Evolutionary conservation across 2,113 vertebrate species (phyloP).

Genomic region (Neolamprologus devosi): DNA sequence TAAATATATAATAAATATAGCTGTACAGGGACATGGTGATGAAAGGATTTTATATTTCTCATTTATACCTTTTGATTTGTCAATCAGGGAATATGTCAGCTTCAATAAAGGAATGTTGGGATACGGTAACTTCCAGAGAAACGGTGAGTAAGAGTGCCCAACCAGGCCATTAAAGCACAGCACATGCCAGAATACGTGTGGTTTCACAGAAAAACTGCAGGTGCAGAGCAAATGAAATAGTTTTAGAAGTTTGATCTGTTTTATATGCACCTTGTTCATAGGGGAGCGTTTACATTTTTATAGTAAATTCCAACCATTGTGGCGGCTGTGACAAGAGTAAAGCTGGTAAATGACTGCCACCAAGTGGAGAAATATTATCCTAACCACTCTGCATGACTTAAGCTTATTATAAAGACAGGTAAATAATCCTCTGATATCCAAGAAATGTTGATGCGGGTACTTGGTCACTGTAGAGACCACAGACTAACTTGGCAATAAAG

Average conservation of each 20-base stretch:
- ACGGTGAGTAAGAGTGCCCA: not conserved
- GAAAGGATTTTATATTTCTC: not conserved
- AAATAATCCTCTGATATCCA: not conserved
- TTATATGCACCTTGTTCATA: not conserved
- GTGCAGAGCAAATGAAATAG: not conserved
- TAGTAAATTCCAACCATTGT: not conserved
- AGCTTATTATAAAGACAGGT: not conserved
- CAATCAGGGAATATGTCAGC: not conserved
- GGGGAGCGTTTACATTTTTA: not conserved
- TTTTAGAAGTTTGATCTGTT: not conserved
- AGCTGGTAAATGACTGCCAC: not conserved
- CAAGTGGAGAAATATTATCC: not conserved
- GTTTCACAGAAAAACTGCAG: not conserved
- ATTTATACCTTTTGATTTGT: not conserved
- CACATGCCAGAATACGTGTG: not conserved
- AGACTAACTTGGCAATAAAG: not conserved
- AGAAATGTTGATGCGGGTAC: not conserved
- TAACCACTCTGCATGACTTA: not conserved
- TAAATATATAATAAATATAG: not conserved
- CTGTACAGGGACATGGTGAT: not conserved
- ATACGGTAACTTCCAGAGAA: not conserved
- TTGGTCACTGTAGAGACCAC: not conserved
- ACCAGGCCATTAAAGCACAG: not conserved
- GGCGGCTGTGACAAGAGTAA: not conserved
- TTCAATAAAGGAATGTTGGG: not conserved